Evolutionary conservation across 2,113 vertebrate species (phyloP).

Genomic region (Accipiter virgatus): DNA sequence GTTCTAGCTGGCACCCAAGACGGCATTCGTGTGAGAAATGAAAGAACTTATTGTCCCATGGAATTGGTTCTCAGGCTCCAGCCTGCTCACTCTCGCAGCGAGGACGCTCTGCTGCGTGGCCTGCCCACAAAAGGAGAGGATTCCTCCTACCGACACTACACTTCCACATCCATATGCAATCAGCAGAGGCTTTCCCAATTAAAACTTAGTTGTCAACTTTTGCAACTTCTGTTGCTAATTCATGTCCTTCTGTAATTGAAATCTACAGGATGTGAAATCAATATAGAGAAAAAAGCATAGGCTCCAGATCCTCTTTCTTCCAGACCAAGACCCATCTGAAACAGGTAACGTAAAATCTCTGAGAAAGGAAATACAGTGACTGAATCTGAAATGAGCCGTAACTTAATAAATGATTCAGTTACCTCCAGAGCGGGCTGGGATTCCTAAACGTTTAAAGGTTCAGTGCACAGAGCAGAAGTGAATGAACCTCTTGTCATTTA

Average conservation of each 20-base stretch:
- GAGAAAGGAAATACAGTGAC: background rate
- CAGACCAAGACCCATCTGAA: background rate
- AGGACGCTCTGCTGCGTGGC: background rate
- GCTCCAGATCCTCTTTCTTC: background rate
- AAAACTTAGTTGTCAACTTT: background rate
- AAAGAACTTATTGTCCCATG: constrained; percentile 5
- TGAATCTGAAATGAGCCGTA: background rate
- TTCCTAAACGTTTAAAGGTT: background rate
- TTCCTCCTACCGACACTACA: background rate
- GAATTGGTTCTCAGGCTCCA: background rate
- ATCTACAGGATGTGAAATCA: background rate
- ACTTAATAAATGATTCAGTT: background rate
- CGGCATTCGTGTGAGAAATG: background rate
- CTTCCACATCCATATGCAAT: background rate
- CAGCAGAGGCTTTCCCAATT: background rate
- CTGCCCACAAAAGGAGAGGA: background rate
- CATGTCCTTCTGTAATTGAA: background rate
- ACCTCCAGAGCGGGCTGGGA: background rate
- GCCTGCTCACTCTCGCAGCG: background rate
- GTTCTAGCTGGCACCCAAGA: constrained; percentile 14
- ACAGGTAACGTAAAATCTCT: background rate
- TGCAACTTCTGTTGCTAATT: background rate
- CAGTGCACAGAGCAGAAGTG: background rate
- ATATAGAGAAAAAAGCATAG: background rate
- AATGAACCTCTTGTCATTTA: background rate